These are phyloP conservation scores for Aegotheles bennettii DNA, from an alignment of 2,113 vertebrate species.

Conservation along the genomic window DNA sequence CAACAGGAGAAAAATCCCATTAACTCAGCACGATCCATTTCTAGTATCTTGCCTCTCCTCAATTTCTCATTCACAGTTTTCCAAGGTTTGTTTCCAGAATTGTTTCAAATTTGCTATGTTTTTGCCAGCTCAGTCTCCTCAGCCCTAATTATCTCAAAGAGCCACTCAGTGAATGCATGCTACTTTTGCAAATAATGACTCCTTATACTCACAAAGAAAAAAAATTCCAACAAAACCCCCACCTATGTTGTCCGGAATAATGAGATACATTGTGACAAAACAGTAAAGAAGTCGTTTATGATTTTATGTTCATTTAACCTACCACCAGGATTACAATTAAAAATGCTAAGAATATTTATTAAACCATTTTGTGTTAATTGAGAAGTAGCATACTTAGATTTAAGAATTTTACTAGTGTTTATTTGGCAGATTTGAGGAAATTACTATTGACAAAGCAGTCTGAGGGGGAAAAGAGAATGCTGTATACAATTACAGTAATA, in stretches of 20 bases:
- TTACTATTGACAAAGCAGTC: conserved; percentile 19
- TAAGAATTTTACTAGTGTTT: background rate
- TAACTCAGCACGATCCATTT: background rate
- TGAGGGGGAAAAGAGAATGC: background rate
- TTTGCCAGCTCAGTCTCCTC: background rate
- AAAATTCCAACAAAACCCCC: background rate
- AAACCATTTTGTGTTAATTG: background rate
- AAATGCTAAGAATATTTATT: background rate
- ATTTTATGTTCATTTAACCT: background rate
- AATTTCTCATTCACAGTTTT: background rate
- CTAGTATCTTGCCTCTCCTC: background rate
- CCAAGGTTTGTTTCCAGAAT: background rate
- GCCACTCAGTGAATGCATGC: background rate
- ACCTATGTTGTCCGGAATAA: background rate
- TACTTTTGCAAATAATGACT: background rate
- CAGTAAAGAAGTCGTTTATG: background rate
- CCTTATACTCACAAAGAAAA: background rate
- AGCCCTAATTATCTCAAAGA: background rate
- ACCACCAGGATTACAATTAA: background rate
- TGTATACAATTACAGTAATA: conserved; percentile 13
- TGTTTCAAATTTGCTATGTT: background rate
- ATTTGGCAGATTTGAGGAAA: conserved; percentile 4
- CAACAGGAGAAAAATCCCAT: background rate
- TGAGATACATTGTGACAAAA: background rate
- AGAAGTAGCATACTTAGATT: background rate